Evolutionary conservation across 1,140 invertebrate genomes (phyloP), one percentile per base, ranked within the genome.

Genomic region (Drosophila serrata): DNA sequence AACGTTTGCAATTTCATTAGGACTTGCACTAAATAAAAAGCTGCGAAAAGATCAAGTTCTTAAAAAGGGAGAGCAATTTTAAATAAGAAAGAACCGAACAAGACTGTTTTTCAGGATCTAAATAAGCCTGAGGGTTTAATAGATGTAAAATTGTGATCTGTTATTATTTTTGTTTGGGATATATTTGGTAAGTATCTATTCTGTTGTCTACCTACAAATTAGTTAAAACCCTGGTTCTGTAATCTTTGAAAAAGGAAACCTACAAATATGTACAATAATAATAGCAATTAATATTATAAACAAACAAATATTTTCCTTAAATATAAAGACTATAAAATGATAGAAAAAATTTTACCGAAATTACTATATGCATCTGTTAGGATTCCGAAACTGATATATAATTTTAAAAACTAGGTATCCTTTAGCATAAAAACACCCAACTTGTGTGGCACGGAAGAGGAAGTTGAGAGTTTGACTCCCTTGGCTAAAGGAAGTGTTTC

Each of bases 401-500:
- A 35, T 35, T 53, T 31, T 35, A 8, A 33, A 19, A 35, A 35
- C 49, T 33, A 35, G 4, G 17, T 17, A 9, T 53, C 17, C 31
- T 35, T 35, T 53, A 35, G 6, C 29, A 4, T 12, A 51, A 33
- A 17, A 15, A 31, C 17, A 31, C 12, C 6, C 27, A 33, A 11
- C 29, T 33, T 1, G 48, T 51, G 27, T 6, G 17, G 12, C 6
- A n/a, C 17, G 13, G 7, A 22, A 22, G 0, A 35, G 49, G 49
- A 53, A 53, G 49, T 22, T 35, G 31, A 35, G 49, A 53, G 19
- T 37, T 37, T 53, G 49, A 53, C 51, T 37, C 33, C 51, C 19
- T 24, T 5, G 51, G 33, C 33, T 24, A 55, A 55, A 55, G 51
- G 51, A 55, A 55, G 51, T 55, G 51, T 55, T 55, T 55, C 33